Evolutionary conservation across 2,113 vertebrate genomes (phyloP), one percentile per base, ranked within the genome.

Genomic region (Phodopus roborovskii): DNA sequence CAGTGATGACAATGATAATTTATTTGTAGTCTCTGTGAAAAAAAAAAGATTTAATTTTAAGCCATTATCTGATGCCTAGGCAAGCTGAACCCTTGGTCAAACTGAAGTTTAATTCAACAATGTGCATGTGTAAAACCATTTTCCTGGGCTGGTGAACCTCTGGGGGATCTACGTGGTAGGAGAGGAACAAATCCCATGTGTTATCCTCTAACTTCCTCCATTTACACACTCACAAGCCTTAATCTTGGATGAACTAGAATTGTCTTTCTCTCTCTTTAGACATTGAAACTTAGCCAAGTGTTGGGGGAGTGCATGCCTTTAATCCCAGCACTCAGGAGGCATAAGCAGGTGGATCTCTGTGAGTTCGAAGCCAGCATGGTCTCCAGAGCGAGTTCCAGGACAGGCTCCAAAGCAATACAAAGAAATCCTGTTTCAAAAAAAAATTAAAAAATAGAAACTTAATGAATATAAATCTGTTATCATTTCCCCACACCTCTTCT

Each of bases 1-100:
- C 30, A 74, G 20, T 94, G 91, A 74, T 0, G 87, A 56, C 7
- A 64, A 22, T 33, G 7, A 71, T 84, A n/a, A 48, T 97, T 97
- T 95, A 28, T 86, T 50, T 82, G 7, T 86, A 82, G 10, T 82
- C 22, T 91, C 22, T 91, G 30, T 48, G 58, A 56, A 90, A 91
- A 93, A 20, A 53, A 93, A 89, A 82, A 82, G 22, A 71, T 6
- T 73, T 22, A 19, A 73, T 93, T 93, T 89, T 73, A 56, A 82
- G 30, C 33, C 60, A 62, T 87, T 93, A 71, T 89, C 53, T 92
- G 30, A 62, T 92, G 10, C 68, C 64, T 85, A 70, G 11, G 15
- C 13, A 89, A 75, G 22, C 15, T 7, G 60, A 83, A 22, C 7
- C 82, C 45, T 84, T 73, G 22, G 5, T 70, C 71, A 74, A 91